Evolutionary conservation across 2,113 vertebrate genomes (phyloP).

Genomic region (Trematomus loennbergii): DNA sequence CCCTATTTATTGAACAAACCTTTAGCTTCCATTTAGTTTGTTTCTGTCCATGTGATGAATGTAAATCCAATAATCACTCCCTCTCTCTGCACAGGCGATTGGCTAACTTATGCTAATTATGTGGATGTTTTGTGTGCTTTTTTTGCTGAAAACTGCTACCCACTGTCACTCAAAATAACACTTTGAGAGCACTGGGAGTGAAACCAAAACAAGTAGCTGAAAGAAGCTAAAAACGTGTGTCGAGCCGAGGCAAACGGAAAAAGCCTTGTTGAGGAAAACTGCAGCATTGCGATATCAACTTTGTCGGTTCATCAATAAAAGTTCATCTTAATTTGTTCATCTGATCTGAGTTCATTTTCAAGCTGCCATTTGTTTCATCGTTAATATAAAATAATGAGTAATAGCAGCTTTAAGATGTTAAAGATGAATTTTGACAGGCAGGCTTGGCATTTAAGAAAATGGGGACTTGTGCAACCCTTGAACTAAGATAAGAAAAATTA

Average conservation of each 20-base stretch:
- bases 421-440: not conserved
- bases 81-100: no score
- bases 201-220: not conserved
- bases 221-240: not conserved
- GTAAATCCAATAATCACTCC: no score
- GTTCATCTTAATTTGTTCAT: no score
- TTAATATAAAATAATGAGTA: not conserved
- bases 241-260: no score
- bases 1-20: not conserved
- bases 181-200: not conserved
- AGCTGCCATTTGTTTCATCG: not conserved
- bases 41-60: not conserved
- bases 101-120: no score
- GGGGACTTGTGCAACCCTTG: not conserved
- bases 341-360: no score
- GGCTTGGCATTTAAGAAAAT: not conserved
- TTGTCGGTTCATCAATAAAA: not conserved
- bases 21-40: not conserved
- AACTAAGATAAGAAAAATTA: no score
- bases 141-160: no score
- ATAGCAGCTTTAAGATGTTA: no score
- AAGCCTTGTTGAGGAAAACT: not conserved
- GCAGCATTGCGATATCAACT: no score
- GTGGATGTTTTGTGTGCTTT: no score
- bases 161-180: not conserved